These are phyloP conservation scores for Alca torda DNA, from an alignment of 2,797 vertebrate species.

Conservation along the genomic window DNA sequence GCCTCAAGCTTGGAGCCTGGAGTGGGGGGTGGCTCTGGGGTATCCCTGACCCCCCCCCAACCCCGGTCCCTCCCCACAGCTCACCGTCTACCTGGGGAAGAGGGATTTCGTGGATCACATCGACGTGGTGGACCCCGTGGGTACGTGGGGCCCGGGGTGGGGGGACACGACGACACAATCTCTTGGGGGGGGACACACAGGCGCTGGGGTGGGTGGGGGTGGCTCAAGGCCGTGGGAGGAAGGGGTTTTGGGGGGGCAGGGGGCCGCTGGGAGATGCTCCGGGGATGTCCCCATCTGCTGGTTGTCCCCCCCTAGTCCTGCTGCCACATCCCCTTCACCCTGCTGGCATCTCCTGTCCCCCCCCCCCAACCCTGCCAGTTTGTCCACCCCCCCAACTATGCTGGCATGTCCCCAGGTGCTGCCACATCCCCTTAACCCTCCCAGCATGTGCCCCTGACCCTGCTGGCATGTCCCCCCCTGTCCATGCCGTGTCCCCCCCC, in stretches of 20 bases:
- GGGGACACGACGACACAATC: no score
- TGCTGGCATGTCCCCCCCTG: background rate
- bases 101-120: slow-evolving; percentile 96
- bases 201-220: no score
- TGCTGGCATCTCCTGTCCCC: background rate
- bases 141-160: slow-evolving; percentile 73
- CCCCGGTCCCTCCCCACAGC: slow-evolving; percentile 67
- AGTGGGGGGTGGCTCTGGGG: background rate
- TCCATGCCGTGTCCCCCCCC: background rate
- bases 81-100: slow-evolving; percentile 95
- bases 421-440: no score
- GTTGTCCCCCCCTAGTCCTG: no score
- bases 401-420: no score
- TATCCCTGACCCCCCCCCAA: background rate
- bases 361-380: background rate
- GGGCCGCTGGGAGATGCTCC: background rate
- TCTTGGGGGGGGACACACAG: no score
- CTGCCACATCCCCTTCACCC: no score
- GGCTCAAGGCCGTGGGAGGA: no score
- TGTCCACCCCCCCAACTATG: background rate
- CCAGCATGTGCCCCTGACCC: no score
- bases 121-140: slow-evolving; percentile 91
- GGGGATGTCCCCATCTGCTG: background rate
- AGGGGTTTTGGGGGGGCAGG: background rate
- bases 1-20: no score